Conservation (phyloP, 2,797 vertebrate genomes). For the Macropodus opercularis region DNA sequence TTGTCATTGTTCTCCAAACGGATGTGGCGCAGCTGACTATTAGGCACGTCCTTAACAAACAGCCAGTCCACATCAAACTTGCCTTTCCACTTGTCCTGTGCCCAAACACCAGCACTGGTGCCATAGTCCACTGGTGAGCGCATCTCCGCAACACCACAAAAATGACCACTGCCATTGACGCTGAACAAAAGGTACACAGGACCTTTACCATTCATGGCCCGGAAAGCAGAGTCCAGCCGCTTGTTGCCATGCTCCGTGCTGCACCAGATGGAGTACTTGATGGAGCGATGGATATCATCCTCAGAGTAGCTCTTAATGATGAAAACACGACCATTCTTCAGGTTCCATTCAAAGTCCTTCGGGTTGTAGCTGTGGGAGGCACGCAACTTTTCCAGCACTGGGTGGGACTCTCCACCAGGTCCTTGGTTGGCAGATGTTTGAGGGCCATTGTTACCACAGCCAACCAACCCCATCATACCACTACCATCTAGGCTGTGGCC, state of each 20-base stretch:
- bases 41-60: constrained; percentile 97
- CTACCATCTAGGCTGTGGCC: constrained; percentile 75
- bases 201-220: constrained; percentile 87
- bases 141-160: constrained; percentile 97
- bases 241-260: constrained; percentile 98
- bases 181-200: constrained; percentile 95
- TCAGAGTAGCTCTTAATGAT: constrained; percentile 98
- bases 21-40: constrained; percentile 95
- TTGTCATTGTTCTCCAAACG: constrained; percentile 98
- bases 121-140: constrained; percentile 96
- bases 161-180: constrained; percentile 96
- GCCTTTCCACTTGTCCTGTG: constrained; percentile 99
- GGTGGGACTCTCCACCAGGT: constrained; percentile 87
- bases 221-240: constrained; percentile 92
- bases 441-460: constrained; percentile 66
- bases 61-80: constrained; percentile 97
- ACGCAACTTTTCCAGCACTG: constrained; percentile 93
- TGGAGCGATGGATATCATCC: constrained; percentile 99
- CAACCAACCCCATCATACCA: constrained; percentile 72
- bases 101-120: constrained; percentile 96
- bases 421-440: constrained; percentile 51
- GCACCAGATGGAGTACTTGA: constrained; percentile 99
- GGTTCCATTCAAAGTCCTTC: constrained; percentile 95
- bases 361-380: constrained; percentile 95
- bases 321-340: constrained; percentile 93